Percentiles rank a stretch among this genome's conserved stretches.
phyloP scores from a whole-genome alignment of 2,113 vertebrate species.

The Halcyon senegalensis region DNA sequence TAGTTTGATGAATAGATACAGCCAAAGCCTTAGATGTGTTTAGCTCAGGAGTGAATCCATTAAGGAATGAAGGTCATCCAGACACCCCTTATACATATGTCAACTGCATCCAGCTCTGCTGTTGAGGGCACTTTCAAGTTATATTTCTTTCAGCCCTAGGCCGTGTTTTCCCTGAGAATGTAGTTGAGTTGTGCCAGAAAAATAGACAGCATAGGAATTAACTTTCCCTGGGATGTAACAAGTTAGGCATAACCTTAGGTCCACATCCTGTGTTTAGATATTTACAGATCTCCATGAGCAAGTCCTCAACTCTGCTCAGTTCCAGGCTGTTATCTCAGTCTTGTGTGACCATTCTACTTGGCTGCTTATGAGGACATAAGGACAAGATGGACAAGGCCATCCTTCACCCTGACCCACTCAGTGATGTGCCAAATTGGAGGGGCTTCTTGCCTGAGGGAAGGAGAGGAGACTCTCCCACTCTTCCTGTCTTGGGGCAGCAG shows the following conservation, averaged over 20 bases:
- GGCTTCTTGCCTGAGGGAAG: not conserved
- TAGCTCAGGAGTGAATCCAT: constrained; percentile 11
- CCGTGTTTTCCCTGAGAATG: not conserved
- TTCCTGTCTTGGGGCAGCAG: not conserved
- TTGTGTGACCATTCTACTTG: not conserved
- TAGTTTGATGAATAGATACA: constrained; percentile 29
- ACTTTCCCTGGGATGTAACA: not conserved
- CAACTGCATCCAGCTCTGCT: not conserved
- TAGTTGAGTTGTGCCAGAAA: not conserved
- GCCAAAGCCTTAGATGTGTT: not conserved
- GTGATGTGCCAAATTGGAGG: not conserved
- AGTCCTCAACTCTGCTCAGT: not conserved
- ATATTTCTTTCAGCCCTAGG: not conserved
- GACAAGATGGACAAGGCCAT: not conserved
- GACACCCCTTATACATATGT: not conserved
- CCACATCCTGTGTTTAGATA: not conserved
- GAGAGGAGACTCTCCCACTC: not conserved
- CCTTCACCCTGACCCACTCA: not conserved
- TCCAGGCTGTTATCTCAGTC: not conserved
- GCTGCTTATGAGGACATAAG: not conserved
- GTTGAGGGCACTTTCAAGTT: not conserved
- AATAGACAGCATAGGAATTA: not conserved
- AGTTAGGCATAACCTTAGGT: not conserved
- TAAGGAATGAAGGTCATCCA: constrained; percentile 9
- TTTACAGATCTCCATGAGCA: not conserved